Percentiles rank a stretch among this genome's conserved stretches.
Evolutionary conservation across 2,888 invertebrate genomes (phyloP).

Genomic region (Pecten maximus): DNA sequence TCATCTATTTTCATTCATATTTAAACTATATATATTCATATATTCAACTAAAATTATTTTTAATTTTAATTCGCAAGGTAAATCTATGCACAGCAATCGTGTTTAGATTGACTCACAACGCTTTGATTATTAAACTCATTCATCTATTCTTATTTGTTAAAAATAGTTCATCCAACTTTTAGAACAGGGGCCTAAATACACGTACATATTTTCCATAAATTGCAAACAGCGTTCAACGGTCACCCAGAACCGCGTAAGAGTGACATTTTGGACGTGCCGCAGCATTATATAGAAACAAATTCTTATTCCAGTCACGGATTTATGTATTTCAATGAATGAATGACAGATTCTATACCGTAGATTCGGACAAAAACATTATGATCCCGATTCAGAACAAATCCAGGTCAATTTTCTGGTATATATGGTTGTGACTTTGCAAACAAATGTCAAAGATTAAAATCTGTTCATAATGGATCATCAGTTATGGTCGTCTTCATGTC

Average conservation of each 20-base stretch:
- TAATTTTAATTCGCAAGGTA: too few species aligned
- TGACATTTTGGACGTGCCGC: neutral
- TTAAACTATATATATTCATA: too few species aligned
- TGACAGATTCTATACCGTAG: neutral
- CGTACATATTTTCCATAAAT: too few species aligned
- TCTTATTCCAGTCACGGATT: neutral
- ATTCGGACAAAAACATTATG: neutral
- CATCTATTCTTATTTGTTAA: too few species aligned
- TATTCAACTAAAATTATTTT: too few species aligned
- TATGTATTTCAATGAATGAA: neutral
- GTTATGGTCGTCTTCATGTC: neutral
- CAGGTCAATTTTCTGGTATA: neutral
- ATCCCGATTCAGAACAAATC: neutral
- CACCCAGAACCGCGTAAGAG: neutral
- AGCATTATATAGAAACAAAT: neutral
- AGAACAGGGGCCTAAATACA: too few species aligned
- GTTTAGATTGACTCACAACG: too few species aligned
- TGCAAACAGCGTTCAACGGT: too few species aligned
- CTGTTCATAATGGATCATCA: neutral
- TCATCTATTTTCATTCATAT: too few species aligned
- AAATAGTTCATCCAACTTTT: too few species aligned
- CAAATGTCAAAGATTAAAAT: neutral
- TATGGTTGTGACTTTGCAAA: neutral
- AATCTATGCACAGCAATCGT: too few species aligned
- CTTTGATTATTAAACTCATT: too few species aligned